These are phyloP conservation scores for Spilosoma lubricipeda DNA, from an alignment of 2,888 invertebrate genomes.

Conservation along the genomic window DNA sequence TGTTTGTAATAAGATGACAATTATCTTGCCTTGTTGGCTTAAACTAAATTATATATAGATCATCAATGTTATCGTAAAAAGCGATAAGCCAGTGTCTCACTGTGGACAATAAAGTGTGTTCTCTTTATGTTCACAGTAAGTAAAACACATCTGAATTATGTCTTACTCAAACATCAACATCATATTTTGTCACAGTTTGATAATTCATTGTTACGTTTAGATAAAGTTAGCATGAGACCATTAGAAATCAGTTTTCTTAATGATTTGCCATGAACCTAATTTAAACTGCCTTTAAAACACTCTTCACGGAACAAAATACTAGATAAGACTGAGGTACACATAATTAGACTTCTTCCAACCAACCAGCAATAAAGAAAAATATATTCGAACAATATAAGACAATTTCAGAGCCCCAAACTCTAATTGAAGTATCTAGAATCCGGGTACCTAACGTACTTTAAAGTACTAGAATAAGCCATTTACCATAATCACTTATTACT, in stretches of 20 bases:
- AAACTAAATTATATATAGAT: constrained; percentile 41
- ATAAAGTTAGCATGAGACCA: constrained; percentile 48
- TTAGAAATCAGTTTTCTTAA: constrained; percentile 55
- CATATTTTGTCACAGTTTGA: constrained; percentile 31
- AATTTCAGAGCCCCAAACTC: constrained; percentile 9
- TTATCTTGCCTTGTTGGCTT: constrained; percentile 39
- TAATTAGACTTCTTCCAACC: not conserved
- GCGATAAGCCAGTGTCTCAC: constrained; percentile 41
- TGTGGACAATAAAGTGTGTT: constrained; percentile 22
- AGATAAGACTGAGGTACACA: constrained; percentile 19
- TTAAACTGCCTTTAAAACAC: not conserved
- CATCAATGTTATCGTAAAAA: constrained; percentile 43
- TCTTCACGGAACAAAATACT: constrained; percentile 15
- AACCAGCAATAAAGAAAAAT: constrained; percentile 3
- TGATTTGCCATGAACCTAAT: constrained; percentile 33
- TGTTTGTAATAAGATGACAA: constrained; percentile 26
- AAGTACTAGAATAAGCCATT: constrained; percentile 2
- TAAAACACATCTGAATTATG: constrained; percentile 13
- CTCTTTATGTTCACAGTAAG: constrained; percentile 10
- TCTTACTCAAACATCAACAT: constrained; percentile 24
- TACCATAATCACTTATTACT: constrained; percentile 14
- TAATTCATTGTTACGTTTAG: constrained; percentile 32
- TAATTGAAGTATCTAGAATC: constrained; percentile 47
- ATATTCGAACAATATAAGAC: not conserved
- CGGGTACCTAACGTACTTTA: constrained; percentile 12